Evolutionary conservation across 64 coral and sea anemone species (phyloP).

Genomic region (Actinia tenebrosa): DNA sequence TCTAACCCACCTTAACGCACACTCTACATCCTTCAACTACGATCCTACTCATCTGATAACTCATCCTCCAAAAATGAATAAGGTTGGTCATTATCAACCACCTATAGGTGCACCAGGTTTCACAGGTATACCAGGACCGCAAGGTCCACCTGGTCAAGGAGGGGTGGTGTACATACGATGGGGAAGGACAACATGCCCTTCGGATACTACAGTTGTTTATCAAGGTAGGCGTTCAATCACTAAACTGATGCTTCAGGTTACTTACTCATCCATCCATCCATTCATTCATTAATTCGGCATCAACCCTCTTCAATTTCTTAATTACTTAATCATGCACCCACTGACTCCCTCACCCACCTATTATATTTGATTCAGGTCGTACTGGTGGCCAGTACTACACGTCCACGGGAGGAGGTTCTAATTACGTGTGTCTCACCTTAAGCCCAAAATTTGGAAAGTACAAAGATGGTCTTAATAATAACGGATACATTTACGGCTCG

Average conservation of each 20-base stretch:
- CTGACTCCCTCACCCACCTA: not conserved
- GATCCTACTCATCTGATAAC: no score
- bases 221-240: conserved; percentile 9
- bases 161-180: conserved; percentile 37
- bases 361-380: not conserved
- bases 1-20: no score
- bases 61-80: not conserved
- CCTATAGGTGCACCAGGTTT: not conserved
- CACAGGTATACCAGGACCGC: not conserved
- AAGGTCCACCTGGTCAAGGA: not conserved
- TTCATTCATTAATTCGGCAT: no score
- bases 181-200: conserved; percentile 39
- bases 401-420: conserved; percentile 10
- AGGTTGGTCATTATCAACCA: no score
- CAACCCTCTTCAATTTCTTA: not conserved
- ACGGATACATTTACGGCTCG: conserved; percentile 16
- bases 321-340: not conserved
- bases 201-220: not conserved
- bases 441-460: conserved; percentile 8
- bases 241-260: not conserved
- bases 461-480: not conserved
- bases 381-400: conserved; percentile 11
- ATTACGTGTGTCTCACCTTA: conserved; percentile 21
- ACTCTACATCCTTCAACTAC: no score
- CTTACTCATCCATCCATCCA: not conserved